Base-by-base conservation (phyloP, 2,113 vertebrate species). In the Brachyistius frenatus region DNA sequence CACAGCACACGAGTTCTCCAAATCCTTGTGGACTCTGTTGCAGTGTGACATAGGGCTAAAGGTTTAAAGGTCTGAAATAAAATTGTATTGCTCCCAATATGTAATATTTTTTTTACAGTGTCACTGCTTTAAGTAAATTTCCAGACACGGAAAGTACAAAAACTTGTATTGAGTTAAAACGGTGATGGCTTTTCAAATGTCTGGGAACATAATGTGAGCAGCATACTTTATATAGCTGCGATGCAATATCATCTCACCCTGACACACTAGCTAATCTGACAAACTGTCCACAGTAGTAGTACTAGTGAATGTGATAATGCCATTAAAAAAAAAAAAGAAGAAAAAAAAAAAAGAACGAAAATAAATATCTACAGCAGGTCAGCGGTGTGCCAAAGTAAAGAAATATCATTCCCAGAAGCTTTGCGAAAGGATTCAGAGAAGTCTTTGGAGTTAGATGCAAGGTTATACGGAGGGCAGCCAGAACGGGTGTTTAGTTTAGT, bases 391-490 rank as follows among this genome's bases (percentile, higher is more conserved):
- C 86, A 93, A 88, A 86, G 76, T 78, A 89, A 88, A 91, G 88
- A 92, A 88, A 90, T 88, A 87, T 84, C 78, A 89, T 92, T 93
- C 91, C 86, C 87, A 80, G 89, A 87, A 91, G 91, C 86, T 91
- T 91, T 88, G 87, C 57, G 23, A 64, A 71, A 58, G 74, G 90
- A 89, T 93, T 93, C 90, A 7, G 46, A 55, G 82, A 91, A 91
- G 90, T 89, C 85, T 89, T 90, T 90, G 85, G 89, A 90, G 89
- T 90, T 86, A 77, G 81, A 81, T 67, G 82, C 76, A 88, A 88
- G 92, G 91, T 93, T 88, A 90, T 16, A 10, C 66, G 56, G 89
- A 87, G 88, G 89, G 75, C 89, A 92, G 88, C 91, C 91, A 91
- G 86, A 67, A 70, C 8, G 76, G 78, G 52, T 90, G 87, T 89